phyloP scores from a whole-genome alignment of 2,113 vertebrate genomes.

The Tragelaphus buxtoni region DNA sequence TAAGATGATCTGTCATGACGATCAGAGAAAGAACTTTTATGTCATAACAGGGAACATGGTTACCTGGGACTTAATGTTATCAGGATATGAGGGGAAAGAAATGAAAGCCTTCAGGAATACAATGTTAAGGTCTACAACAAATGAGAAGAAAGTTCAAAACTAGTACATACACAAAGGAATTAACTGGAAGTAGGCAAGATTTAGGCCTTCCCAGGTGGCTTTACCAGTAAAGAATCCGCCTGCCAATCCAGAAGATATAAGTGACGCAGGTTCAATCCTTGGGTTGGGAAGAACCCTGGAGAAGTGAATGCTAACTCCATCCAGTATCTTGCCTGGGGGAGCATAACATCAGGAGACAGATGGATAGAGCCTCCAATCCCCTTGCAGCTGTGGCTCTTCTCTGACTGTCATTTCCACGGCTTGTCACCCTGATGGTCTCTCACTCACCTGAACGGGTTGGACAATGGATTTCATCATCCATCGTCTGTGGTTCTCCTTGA shows the following conservation, averaged over 20 bases:
- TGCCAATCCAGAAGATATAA: neutral
- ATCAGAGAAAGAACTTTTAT: neutral
- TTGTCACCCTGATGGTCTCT: neutral
- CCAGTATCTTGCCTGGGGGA: neutral
- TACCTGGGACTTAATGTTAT: neutral
- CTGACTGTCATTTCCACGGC: neutral
- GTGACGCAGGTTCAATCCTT: neutral
- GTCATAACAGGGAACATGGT: neutral
- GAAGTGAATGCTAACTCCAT: neutral
- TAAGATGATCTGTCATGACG: neutral
- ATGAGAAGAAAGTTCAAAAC: neutral
- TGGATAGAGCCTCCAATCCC: neutral
- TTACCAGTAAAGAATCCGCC: neutral
- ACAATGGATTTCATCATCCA: neutral
- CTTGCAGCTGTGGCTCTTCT: neutral
- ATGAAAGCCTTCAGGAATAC: neutral
- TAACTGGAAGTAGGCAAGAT: neutral
- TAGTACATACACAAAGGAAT: neutral
- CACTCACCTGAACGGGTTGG: neutral
- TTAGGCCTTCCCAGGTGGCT: neutral
- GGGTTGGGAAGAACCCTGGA: neutral
- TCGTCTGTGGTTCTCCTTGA: constrained; percentile 78
- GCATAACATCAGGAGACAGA: neutral
- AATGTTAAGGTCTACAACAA: neutral
- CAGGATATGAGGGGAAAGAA: neutral